These are phyloP conservation scores for Eristalis pertinax DNA, from an alignment of 2,888 invertebrate genomes.

Conservation along the genomic window DNA sequence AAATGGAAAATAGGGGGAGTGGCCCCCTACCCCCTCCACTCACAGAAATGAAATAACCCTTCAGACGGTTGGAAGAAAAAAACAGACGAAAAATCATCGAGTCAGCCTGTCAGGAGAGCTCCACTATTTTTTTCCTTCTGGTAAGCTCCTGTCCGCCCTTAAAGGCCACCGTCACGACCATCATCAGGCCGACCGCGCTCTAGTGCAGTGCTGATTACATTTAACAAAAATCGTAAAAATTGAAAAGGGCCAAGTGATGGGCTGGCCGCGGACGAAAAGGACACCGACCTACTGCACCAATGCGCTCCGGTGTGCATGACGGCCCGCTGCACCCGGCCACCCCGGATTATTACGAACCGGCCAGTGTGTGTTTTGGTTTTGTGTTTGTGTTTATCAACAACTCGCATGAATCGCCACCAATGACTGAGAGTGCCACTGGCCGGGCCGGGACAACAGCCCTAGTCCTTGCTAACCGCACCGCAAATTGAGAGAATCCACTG, in stretches of 20 bases:
- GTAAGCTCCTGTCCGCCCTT: neutral
- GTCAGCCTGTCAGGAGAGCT: neutral
- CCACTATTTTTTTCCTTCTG: neutral
- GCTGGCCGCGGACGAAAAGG: neutral
- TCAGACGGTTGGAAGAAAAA: conserved; percentile 1
- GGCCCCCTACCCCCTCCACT: neutral
- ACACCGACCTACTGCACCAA: conserved; percentile 25
- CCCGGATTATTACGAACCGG: conserved; percentile 53
- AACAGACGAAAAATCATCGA: neutral
- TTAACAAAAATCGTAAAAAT: conserved; percentile 62
- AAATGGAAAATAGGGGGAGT: neutral
- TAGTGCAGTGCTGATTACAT: conserved; percentile 64
- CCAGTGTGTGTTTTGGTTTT: conserved; percentile 15
- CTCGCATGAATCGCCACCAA: conserved; percentile 56
- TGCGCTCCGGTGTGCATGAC: conserved; percentile 48
- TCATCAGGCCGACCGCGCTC: conserved; percentile 51
- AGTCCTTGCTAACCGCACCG: neutral
- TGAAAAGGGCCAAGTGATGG: conserved; percentile 44
- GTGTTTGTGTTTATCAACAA: conserved; percentile 60
- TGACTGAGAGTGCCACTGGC: conserved; percentile 15
- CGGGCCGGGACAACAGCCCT: neutral
- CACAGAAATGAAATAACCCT: conserved; percentile 55
- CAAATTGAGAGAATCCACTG: neutral
- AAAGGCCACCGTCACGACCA: conserved; percentile 37
- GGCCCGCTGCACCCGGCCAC: conserved; percentile 31